Evolutionary conservation across 2,113 vertebrate species (phyloP), one percentile per base, ranked within the genome.

Genomic region (Mustela nigripes): DNA sequence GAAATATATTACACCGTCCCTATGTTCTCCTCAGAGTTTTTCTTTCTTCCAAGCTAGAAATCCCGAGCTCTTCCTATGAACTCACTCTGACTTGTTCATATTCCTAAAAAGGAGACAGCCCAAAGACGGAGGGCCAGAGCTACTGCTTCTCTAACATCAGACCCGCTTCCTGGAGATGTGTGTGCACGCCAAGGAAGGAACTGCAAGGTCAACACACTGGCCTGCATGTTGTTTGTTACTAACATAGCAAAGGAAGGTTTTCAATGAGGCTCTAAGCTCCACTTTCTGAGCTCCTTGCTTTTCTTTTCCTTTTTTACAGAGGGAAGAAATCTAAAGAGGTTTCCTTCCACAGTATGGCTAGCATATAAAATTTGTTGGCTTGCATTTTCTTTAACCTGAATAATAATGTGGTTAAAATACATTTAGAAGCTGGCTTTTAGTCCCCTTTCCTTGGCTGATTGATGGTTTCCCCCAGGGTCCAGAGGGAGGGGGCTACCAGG

Each of bases 361-460:
- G 5, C 39, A 74, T 12, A 36, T 19, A 95, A 18, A 65, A 89
- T 50, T 53, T 84, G 19, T 26, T 87, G 45, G 56, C 42, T 80
- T 80, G 4, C 18, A 26, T 45, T 78, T 93, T n/a, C 62, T 73
- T 58, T 10, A 74, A n/a, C 16, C 74, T 62, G 76, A 89, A 69
- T 48, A 89, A 80, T 62, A 92, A 85, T 22, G 76, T 50, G 14
- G 28, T 60, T 80, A 60, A 92, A 95, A 87, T 62, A 65, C 69
- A 81, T 69, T 82, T 22, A 58, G 60, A 90, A 36, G 62, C 28
- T 89, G 60, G 60, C 31, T 88, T 39, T 26, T 60, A 48, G 45
- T 22, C 8, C 3, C 69, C 36, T 73, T 50, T 62, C 21, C 45
- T 1, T 71, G 24, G 11, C 8, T 67, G 67, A 19, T 26, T 89